Evolutionary conservation across 2,113 vertebrate genomes (phyloP).

Genomic region (Ophiodon elongatus): DNA sequence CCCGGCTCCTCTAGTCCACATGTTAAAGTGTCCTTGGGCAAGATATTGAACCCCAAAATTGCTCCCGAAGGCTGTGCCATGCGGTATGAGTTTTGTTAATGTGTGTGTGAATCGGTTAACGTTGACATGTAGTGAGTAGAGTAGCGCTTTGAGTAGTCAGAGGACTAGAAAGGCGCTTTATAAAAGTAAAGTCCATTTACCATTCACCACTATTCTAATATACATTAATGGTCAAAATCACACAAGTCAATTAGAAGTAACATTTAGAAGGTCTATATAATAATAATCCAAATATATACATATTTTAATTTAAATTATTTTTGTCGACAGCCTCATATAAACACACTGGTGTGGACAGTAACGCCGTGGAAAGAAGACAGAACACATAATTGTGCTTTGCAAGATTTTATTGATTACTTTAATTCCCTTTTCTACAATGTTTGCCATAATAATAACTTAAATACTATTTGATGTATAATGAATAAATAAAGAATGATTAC

Average conservation of each 20-base stretch:
- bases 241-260: neutral
- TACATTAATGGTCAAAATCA: neutral
- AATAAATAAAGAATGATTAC: conserved; percentile 7
- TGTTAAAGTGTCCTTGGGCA: no score
- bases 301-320: neutral
- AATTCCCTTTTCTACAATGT: conserved; percentile 10
- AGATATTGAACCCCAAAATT: no score
- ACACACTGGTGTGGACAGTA: neutral
- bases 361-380: conserved; percentile 4
- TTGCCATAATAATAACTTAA: neutral
- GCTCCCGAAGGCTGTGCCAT: no score
- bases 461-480: neutral
- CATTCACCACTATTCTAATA: neutral
- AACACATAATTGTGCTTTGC: conserved; percentile 25
- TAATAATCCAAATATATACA: neutral
- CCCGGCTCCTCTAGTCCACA: no score
- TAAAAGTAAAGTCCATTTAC: neutral
- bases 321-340: neutral
- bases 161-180: neutral
- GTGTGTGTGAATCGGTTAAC: neutral
- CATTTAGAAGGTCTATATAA: neutral
- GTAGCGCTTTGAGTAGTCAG: neutral
- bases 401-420: conserved; percentile 66
- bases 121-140: neutral
- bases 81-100: neutral